Evolutionary conservation across 2,113 vertebrate species (phyloP), one percentile per base, ranked within the genome.

Genomic region (Cyphomyrus plagiostoma): DNA sequence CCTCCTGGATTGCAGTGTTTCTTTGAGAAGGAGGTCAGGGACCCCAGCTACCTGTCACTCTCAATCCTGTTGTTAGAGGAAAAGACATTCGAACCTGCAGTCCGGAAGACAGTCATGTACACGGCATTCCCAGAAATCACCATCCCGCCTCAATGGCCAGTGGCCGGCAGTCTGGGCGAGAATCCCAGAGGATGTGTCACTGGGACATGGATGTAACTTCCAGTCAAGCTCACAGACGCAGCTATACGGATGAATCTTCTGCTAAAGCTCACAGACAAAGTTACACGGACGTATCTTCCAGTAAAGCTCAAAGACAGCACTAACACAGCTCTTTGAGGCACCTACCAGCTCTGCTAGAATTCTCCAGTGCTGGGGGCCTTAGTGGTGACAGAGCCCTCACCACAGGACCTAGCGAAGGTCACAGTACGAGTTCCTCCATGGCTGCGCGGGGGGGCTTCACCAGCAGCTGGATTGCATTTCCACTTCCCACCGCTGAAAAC

Each of bases 21-120:
- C 82, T 91, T 80, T 46, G 92, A 91, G 45, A 56, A 80, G 90
- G 94, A 94, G 94, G 94, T 95, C 95, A 94, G 92, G 90, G 93
- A 94, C 94, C 93, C 90, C 86, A 90, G 89, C 90, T 96, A 95
- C 95, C 95, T 95, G 96, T 96, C 96, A 96, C 95, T 94, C 93
- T 93, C 89, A 94, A 94, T 95, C 93, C 94, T 91, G 92, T 94
- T 95, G 95, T 96, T 95, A 96, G 95, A 95, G 95, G 95, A 95
- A 95, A 94, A 95, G 95, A 95, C 96, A 95, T 96, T 96, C 95
- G 95, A 95, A 93, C 94, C 94, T 93, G 70, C 92, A 93, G 92
- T 93, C 95, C 93, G 90, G 91, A 94, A 94, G 94, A 95, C 93
- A 83, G 89, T 90, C n/a, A 23, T 82, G 84, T 4, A 23, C 49